Evolutionary conservation across 2,888 invertebrate genomes (phyloP).

Genomic region (Synanthedon formicaeformis): DNA sequence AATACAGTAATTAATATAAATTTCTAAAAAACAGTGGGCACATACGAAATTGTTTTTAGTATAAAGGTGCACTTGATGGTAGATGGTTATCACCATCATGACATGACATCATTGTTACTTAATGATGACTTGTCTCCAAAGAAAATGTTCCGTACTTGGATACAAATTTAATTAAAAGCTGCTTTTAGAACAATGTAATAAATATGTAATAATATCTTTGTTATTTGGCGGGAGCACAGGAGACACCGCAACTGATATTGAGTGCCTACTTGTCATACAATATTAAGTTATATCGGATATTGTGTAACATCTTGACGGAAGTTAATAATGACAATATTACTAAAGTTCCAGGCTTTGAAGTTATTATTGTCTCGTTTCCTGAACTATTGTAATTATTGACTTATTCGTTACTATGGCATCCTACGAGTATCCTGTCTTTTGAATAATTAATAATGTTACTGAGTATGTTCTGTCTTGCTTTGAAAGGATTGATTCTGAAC

Average conservation of each 20-base stretch:
- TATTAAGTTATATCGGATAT: background rate
- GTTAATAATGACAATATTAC: constrained; percentile 34
- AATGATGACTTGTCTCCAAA: too few relatives aligned
- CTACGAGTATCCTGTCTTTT: background rate
- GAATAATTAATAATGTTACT: too few relatives aligned
- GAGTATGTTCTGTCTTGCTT: too few relatives aligned
- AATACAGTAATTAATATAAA: too few relatives aligned
- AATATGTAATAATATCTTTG: background rate
- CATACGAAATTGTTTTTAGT: too few relatives aligned
- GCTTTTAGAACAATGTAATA: background rate
- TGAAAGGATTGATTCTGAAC: too few relatives aligned
- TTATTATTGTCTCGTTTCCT: constrained; percentile 1
- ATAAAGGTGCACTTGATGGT: too few relatives aligned
- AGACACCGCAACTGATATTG: background rate
- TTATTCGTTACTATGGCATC: background rate
- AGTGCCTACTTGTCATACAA: background rate
- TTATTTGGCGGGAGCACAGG: too few relatives aligned
- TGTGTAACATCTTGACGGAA: constrained; percentile 8
- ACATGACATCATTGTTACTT: too few relatives aligned
- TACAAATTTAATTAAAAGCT: background rate
- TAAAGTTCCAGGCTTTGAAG: constrained; percentile 18
- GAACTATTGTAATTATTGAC: background rate
- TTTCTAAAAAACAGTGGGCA: too few relatives aligned
- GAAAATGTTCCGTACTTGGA: too few relatives aligned
- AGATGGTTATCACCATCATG: too few relatives aligned